phyloP scores from a whole-genome alignment of 30 jellyfish, hydroid and myxozoan genomes.

The Phacellophora camtschatica region DNA sequence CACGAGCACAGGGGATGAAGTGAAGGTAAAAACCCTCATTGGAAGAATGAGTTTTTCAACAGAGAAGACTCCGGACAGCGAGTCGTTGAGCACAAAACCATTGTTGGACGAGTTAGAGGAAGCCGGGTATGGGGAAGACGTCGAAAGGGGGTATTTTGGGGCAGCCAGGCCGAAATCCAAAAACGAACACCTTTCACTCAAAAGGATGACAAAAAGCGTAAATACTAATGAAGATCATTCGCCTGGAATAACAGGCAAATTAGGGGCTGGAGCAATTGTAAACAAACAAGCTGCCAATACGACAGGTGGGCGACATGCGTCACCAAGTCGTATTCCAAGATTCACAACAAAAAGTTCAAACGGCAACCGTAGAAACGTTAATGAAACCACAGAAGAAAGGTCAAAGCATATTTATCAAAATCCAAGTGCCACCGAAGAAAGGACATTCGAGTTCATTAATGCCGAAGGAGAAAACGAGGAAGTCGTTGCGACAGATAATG shows the following conservation, averaged over 20 bases:
- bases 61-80: constrained; percentile 38
- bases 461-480: neutral
- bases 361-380: constrained; percentile 7
- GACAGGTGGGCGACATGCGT: neutral
- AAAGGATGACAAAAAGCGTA: neutral
- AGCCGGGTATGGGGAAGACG: constrained; percentile 16
- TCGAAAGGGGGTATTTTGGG: neutral
- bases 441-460: neutral
- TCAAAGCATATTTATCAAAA: neutral
- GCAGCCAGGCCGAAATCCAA: neutral
- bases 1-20: neutral
- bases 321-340: constrained; percentile 30
- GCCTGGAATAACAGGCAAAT: no score
- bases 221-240: neutral
- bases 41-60: constrained; percentile 14
- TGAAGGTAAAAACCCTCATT: neutral
- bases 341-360: constrained; percentile 33
- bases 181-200: neutral
- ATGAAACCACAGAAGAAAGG: neutral
- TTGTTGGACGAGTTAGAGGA: constrained; percentile 21
- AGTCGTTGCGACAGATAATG: neutral
- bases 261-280: neutral
- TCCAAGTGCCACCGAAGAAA: neutral
- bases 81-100: constrained; percentile 17
- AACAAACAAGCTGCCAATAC: neutral